Base-by-base conservation (phyloP, 2,888 invertebrate species). In the Latrodectus elegans region DNA sequence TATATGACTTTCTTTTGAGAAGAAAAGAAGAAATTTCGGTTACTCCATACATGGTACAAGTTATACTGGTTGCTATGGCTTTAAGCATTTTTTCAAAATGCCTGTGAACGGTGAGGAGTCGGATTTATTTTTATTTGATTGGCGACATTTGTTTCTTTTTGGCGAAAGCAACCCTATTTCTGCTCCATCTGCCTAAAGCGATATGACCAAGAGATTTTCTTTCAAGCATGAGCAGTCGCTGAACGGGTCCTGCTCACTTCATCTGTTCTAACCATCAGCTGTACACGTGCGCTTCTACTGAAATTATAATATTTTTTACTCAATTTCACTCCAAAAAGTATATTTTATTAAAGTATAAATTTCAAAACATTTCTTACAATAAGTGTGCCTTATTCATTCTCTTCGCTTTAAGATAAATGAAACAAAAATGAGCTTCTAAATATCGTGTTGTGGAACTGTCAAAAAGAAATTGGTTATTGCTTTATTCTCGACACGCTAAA, bases 31-130 rank as follows among this genome's bases (percentile, higher is more conserved):
- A 38, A 38, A 38, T 38, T 38, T 38, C 38, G 38, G 0, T 38
- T 38, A 38, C 38, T 38, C 4, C 1, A 38, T 38, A 38, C 38
- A 38, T 38, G 38, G 4, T 38, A 38, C 38, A 38, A 38, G 38
- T 38, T 73, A 60, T 15, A 4, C 17, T 55, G 49, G 82, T 82
- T 82, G 82, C 82, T 82, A 82, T 82, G 82, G 70, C 82, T 82
- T 75, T 82, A 70, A 49, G 51, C 60, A 60, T 60, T 60, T 60
- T n/a, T 15, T 60, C 60, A 60, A 55, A 65, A 68, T 49, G 26
- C 51, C 49, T 53, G 53, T 17, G 12, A 75, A 67, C 26, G n/a
- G n/a, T 6, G 49, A 53, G 17, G 26, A 26, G 15, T 8, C 8
- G 4, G 38, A 26, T 17, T 65, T 75, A 38, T 68, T 70, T 70